Base-by-base conservation (phyloP, 2,113 vertebrate species). In the Blennius ocellaris region DNA sequence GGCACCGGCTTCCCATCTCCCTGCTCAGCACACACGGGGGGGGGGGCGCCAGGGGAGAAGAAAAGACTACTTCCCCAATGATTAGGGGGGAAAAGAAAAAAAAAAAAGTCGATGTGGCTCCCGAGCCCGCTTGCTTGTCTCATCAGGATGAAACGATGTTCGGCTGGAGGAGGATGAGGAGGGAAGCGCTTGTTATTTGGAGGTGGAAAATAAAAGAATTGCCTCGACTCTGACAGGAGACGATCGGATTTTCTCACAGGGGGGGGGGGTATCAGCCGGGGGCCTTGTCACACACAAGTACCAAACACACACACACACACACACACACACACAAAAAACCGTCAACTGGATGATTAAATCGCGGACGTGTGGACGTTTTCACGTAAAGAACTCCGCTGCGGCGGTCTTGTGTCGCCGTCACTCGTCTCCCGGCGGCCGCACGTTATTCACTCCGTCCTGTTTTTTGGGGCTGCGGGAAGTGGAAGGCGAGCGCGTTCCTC, bases 11-110 rank as follows among this genome's bases (percentile, higher is more conserved):
- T 84, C 76, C 76, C 76, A 86, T 87, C 81, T 86, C 73, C 70
- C 72, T 56, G 73, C 81, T 82, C 87, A 77, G 83, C 80, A 87
- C 78, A 87, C 76, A n/a, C n/a, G n/a, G n/a, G 68, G 38, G 79
- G 68, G 38, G 79, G 21, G 58, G 57, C 58, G 17, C 11, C 72
- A 58, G 12, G 12, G 37, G 11, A 30, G 11, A 2, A 15, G 70
- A 39, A 36, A 65, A 68, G 53, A 55, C 67, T 61, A 21, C 71
- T 84, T 83, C 69, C 71, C 65, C 69, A 39, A 71, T 87, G 79
- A 89, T 81, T 86, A 86, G 80, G n/a, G n/a, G n/a, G n/a, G n/a
- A n/a, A n/a, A n/a, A n/a, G n/a, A n/a, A n/a, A n/a, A n/a, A n/a
- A n/a, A 83, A 84, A 30, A 81, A 72, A 88, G 73, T 75, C 72